Percentiles rank a stretch among this genome's conserved stretches.
Evolutionary conservation across 2,113 vertebrate species (phyloP).

Genomic region (Pluvianellus socialis): DNA sequence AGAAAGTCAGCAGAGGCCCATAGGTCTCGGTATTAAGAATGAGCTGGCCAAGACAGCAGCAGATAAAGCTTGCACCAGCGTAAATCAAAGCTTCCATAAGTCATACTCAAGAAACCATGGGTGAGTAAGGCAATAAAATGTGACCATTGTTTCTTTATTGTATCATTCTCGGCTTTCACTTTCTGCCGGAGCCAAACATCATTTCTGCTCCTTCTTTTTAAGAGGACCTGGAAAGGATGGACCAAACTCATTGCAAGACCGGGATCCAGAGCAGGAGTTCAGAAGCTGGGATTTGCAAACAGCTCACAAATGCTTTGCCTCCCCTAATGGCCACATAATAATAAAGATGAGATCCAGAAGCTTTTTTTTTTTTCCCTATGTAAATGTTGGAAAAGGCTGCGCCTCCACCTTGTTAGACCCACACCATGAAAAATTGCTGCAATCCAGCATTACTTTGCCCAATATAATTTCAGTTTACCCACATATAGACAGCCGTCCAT

Average conservation of each 20-base stretch:
- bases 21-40: slow-evolving; percentile 43
- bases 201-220: not conserved
- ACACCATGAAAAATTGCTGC: not conserved
- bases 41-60: slow-evolving; percentile 58
- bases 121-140: slow-evolving; percentile 20
- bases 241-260: not conserved
- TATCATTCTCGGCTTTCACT: not conserved
- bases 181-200: not conserved
- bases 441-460: not conserved
- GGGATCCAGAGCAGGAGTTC: not conserved
- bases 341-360: slow-evolving; percentile 2
- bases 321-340: not conserved
- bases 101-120: not conserved
- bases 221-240: not conserved
- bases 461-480: not conserved
- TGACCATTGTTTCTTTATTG: not conserved
- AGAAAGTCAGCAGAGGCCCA: slow-evolving; percentile 29
- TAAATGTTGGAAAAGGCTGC: not conserved
- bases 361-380: not conserved
- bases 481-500: not conserved
- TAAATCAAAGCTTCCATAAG: slow-evolving; percentile 60
- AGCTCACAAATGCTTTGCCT: not conserved
- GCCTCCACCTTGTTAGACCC: not conserved
- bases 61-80: slow-evolving; percentile 34
- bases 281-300: not conserved